Evolutionary conservation across 2,797 vertebrate species (phyloP).

Genomic region (Glossophaga mutica): DNA sequence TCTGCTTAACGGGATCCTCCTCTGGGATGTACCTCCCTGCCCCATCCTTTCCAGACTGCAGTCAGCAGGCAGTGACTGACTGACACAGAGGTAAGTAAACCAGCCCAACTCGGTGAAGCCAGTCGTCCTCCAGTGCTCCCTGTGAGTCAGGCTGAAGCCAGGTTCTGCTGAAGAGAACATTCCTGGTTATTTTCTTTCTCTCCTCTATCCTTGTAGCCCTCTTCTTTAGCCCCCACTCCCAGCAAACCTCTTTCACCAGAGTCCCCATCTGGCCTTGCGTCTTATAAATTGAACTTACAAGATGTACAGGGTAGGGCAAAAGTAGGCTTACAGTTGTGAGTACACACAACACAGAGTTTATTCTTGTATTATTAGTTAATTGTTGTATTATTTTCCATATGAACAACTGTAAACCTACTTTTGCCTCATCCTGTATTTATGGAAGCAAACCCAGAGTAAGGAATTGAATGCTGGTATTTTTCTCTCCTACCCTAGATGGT

Average conservation of each 20-base stretch:
- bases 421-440: not conserved
- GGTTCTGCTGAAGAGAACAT: not conserved
- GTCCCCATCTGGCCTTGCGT: not conserved
- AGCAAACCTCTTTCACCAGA: not conserved
- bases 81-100: not conserved
- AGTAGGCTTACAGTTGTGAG: not conserved
- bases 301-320: not conserved
- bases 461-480: not conserved
- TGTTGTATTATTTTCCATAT: not conserved
- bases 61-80: not conserved
- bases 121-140: not conserved
- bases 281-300: not conserved
- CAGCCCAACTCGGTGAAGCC: not conserved
- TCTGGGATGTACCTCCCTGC: fast-evolving
- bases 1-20: not conserved
- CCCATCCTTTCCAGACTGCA: too few relatives aligned
- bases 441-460: not conserved
- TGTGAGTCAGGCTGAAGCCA: not conserved
- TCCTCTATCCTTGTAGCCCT: not conserved
- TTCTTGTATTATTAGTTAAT: not conserved
- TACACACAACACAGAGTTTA: not conserved
- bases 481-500: not conserved
- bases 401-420: not conserved
- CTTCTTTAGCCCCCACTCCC: not conserved
- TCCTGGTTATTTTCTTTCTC: not conserved